Conservation (phyloP, 2,797 vertebrate genomes). For the Anguilla marmorata region DNA sequence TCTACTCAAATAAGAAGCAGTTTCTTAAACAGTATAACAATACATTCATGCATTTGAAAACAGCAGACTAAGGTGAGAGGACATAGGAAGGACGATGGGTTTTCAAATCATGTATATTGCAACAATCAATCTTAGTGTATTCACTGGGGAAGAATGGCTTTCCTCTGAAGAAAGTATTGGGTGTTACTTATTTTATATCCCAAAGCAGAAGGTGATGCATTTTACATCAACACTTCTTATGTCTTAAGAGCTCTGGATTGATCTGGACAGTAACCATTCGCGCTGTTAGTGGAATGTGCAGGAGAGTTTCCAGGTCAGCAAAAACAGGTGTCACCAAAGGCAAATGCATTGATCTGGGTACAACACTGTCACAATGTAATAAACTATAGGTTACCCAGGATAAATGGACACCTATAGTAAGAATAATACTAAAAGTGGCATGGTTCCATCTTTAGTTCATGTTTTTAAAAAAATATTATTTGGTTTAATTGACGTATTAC, state of each 20-base stretch:
- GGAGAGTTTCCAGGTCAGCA: background rate
- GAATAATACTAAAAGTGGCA: too few species aligned
- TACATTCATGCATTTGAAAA: background rate
- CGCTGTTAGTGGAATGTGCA: background rate
- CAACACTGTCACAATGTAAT: background rate
- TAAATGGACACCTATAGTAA: slow-evolving; percentile 1
- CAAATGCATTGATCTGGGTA: background rate
- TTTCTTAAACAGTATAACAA: background rate
- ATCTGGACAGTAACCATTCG: background rate
- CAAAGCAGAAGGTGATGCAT: background rate
- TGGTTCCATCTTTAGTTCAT: too few species aligned
- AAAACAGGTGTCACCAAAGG: slow-evolving; percentile 7
- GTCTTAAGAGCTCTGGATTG: background rate
- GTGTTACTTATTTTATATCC: background rate
- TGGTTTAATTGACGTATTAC: too few species aligned
- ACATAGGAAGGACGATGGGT: background rate
- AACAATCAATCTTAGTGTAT: slow-evolving; percentile 4
- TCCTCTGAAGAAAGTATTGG: background rate
- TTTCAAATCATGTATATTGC: background rate
- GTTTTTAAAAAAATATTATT: too few species aligned
- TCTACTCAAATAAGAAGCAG: background rate
- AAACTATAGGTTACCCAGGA: background rate
- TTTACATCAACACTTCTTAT: background rate
- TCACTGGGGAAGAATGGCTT: background rate
- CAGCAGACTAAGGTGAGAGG: background rate